These are phyloP conservation scores for Andricus curvator DNA, from an alignment of 2,888 invertebrate genomes.

Conservation along the genomic window DNA sequence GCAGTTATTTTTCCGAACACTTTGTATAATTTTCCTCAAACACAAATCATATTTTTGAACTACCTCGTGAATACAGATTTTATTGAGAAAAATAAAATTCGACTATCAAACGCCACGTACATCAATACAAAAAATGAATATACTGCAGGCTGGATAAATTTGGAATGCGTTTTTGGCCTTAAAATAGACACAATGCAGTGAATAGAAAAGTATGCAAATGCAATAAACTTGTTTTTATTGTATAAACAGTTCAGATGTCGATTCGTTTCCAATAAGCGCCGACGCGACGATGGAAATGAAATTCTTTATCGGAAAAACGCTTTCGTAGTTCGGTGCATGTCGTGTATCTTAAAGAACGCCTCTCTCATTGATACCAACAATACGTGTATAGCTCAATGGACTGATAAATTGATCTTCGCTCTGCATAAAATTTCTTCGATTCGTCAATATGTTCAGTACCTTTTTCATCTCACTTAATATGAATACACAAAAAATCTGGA, in stretches of 20 bases:
- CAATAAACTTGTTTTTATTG: slow-evolving; percentile 23
- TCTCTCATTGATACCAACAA: slow-evolving; percentile 34
- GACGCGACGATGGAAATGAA: slow-evolving; percentile 16
- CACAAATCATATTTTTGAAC: background rate
- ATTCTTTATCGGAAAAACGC: slow-evolving; percentile 39
- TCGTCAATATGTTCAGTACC: background rate
- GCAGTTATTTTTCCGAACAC: background rate
- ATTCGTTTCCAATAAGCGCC: slow-evolving; percentile 16
- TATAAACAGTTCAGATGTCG: slow-evolving; percentile 27
- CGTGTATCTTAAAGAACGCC: slow-evolving; percentile 25
- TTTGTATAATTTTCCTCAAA: background rate
- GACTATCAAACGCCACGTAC: background rate
- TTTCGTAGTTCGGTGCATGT: slow-evolving; percentile 26
- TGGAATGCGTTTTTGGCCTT: background rate
- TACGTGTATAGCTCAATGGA: slow-evolving; percentile 30
- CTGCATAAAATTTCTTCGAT: slow-evolving; percentile 21
- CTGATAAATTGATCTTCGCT: slow-evolving; percentile 29
- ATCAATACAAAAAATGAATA: slow-evolving; percentile 1
- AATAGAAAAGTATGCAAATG: slow-evolving; percentile 16
- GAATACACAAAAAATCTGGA: background rate
- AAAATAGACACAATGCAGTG: slow-evolving; percentile 3
- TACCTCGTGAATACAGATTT: background rate
- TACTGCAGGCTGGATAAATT: background rate
- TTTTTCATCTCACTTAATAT: background rate
- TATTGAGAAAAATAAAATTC: background rate